Evolutionary conservation across 1,140 invertebrate species (phyloP).

Genomic region (Bursaphelenchus mucronatus): DNA sequence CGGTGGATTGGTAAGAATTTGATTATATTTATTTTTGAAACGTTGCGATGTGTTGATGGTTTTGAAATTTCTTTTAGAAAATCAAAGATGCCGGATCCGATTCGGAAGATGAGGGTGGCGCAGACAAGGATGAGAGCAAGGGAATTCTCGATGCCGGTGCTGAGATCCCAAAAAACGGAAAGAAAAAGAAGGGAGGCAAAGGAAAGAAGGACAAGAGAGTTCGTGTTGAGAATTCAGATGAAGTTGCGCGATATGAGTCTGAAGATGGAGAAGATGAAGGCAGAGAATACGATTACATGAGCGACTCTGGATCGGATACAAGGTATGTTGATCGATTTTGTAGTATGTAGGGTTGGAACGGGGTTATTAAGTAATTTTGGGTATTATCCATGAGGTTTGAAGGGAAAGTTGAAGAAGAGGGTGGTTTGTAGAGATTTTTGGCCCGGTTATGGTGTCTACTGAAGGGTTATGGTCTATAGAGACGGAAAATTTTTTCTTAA

Average conservation of each 20-base stretch:
- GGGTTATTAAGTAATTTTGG: too few species aligned
- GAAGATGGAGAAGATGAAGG: constrained; percentile 60
- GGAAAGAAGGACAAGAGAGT: constrained; percentile 49
- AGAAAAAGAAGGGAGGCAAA: constrained; percentile 24
- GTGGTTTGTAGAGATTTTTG: too few species aligned
- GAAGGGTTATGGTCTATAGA: too few species aligned
- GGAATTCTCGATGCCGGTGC: constrained; percentile 15
- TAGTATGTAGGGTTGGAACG: too few species aligned
- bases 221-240: constrained; percentile 54
- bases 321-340: constrained; percentile 42
- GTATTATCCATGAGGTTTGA: too few species aligned
- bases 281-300: constrained; percentile 59
- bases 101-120: constrained; percentile 41
- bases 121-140: constrained; percentile 34
- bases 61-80: constrained; percentile 44
- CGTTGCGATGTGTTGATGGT: constrained; percentile 14
- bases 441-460: too few species aligned
- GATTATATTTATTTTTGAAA: constrained; percentile 4
- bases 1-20: constrained; percentile 7
- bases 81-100: constrained; percentile 55
- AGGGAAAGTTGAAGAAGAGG: too few species aligned
- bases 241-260: constrained; percentile 59
- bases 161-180: not conserved
- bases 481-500: too few species aligned
- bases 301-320: constrained; percentile 58